These are phyloP conservation scores for Myotis vivesi DNA, from an alignment of 2,797 vertebrate species.

Conservation along the genomic window DNA sequence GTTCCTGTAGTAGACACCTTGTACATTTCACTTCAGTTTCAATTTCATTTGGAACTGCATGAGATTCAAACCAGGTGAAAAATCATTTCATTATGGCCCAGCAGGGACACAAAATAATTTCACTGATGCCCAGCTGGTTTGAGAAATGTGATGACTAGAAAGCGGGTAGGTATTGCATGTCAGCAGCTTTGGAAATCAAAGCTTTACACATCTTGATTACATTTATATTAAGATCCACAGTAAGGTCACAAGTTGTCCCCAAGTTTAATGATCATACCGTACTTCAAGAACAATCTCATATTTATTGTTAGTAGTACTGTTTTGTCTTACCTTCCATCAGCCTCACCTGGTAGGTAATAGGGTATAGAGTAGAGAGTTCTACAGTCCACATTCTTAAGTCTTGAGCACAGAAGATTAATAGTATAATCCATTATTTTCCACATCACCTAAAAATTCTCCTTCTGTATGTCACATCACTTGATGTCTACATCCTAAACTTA, in stretches of 20 bases:
- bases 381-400: background rate
- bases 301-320: background rate
- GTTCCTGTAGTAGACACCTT: background rate
- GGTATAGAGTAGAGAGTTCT: accelerated
- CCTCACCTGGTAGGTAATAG: background rate
- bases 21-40: constrained; percentile 54
- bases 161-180: background rate
- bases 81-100: constrained; percentile 73
- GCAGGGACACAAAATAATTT: constrained; percentile 71
- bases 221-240: constrained; percentile 61
- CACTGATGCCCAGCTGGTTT: constrained; percentile 50
- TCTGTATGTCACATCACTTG: background rate
- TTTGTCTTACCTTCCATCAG: background rate
- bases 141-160: constrained; percentile 51
- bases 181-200: constrained; percentile 63
- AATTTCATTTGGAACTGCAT: constrained; percentile 58
- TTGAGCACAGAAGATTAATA: background rate
- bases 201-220: constrained; percentile 57
- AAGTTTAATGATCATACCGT: background rate
- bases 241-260: background rate
- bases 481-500: background rate
- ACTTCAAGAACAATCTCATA: background rate
- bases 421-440: background rate
- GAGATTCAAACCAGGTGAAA: constrained; percentile 70
- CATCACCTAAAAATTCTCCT: background rate